Percentiles rank a stretch among this genome's conserved stretches.
phyloP scores from a whole-genome alignment of 2,888 invertebrate species.

The Apamea epomidion region DNA sequence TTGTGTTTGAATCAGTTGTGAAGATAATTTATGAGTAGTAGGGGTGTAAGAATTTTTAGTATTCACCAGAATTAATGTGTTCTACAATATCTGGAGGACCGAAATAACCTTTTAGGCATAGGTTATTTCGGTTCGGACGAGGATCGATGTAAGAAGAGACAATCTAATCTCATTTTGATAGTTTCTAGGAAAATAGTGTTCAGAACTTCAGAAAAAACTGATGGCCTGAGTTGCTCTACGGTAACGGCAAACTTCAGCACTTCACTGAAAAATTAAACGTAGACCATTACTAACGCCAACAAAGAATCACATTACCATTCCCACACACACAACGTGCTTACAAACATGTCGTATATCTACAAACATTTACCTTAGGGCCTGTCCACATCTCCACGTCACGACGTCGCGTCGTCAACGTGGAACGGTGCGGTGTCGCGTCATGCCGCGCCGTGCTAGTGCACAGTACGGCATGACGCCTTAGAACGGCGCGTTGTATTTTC shows the following conservation, averaged over 20 bases:
- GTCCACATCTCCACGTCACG: too few relatives aligned
- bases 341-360: constrained; percentile 46
- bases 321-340: constrained; percentile 11
- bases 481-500: too few relatives aligned
- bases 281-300: neutral
- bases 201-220: neutral
- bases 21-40: constrained; percentile 11
- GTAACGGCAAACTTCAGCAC: neutral
- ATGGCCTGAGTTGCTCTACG: neutral
- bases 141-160: too few relatives aligned
- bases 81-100: neutral
- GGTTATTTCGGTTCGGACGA: neutral
- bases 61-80: neutral
- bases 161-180: neutral
- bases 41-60: neutral
- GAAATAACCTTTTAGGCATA: neutral
- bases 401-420: too few relatives aligned
- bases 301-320: constrained; percentile 5
- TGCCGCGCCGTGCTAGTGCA: too few relatives aligned
- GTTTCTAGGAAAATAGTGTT: neutral
- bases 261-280: neutral
- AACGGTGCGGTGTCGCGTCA: too few relatives aligned
- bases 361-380: constrained; percentile 61
- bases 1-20: constrained; percentile 34
- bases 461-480: too few relatives aligned